Conservation (phyloP, 2,113 vertebrate genomes). For the Ciconia stormi region DNA sequence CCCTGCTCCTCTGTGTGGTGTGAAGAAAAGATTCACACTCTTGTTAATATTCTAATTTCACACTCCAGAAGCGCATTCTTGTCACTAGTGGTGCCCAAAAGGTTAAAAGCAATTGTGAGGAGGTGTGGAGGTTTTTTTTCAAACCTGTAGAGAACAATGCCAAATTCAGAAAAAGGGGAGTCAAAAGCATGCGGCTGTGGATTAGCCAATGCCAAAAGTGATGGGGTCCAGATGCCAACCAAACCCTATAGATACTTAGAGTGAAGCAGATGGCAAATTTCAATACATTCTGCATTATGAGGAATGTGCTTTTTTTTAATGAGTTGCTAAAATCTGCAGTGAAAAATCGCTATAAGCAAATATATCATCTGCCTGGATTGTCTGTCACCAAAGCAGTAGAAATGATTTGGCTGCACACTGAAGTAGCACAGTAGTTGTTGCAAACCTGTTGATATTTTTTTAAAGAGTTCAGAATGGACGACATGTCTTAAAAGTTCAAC, state of each 20-base stretch:
- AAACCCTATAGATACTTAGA: slow-evolving; percentile 11
- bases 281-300: slow-evolving; percentile 30
- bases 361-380: background rate
- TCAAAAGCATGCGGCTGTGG: background rate
- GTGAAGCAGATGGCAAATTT: slow-evolving; percentile 62
- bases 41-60: slow-evolving; percentile 16
- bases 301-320: slow-evolving; percentile 15
- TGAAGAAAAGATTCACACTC: background rate
- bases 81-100: background rate
- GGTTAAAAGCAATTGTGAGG: background rate
- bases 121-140: background rate
- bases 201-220: background rate
- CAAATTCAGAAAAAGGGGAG: background rate
- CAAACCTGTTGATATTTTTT: background rate
- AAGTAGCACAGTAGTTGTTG: background rate
- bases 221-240: slow-evolving; percentile 19
- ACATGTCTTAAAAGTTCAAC: slow-evolving; percentile 9
- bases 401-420: background rate
- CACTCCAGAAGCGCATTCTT: background rate
- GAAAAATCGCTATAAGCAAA: slow-evolving; percentile 28
- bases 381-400: slow-evolving; percentile 2
- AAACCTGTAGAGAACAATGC: background rate
- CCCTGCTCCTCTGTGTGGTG: background rate
- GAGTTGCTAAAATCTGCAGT: slow-evolving; percentile 27
- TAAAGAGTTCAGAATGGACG: background rate